Percentiles rank a stretch among this genome's conserved stretches.
These are phyloP conservation scores for Lepeophtheirus nordmannii DNA, from an alignment of 2,888 invertebrate species.

Conservation along the genomic window DNA sequence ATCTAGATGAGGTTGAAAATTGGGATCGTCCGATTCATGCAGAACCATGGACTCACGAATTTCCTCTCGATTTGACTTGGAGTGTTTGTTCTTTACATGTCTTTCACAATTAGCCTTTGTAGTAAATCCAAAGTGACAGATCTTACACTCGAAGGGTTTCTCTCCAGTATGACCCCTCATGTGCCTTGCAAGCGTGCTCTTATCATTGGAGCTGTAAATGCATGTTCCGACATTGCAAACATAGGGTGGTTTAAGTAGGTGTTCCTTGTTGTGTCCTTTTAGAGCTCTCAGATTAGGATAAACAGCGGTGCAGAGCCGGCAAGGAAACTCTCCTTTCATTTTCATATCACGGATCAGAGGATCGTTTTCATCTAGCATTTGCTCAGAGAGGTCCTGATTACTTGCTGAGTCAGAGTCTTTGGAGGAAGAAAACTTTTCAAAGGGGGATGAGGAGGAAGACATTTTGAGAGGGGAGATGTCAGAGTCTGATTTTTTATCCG, in stretches of 20 bases:
- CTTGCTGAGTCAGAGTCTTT: slow-evolving; percentile 7
- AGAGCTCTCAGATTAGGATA: slow-evolving; percentile 75
- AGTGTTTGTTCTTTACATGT: slow-evolving; percentile 77
- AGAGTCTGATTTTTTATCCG: slow-evolving; percentile 5
- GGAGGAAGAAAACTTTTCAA: slow-evolving; percentile 8
- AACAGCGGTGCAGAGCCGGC: slow-evolving; percentile 67
- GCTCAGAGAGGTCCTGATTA: slow-evolving; percentile 3
- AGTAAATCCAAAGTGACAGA: slow-evolving; percentile 89
- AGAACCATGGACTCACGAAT: slow-evolving; percentile 65
- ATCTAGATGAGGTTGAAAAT: no score
- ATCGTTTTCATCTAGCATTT: slow-evolving; percentile 11
- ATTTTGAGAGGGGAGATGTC: background rate
- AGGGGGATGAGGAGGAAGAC: slow-evolving; percentile 7
- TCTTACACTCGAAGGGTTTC: slow-evolving; percentile 77
- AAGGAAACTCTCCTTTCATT: slow-evolving; percentile 71
- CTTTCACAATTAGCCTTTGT: slow-evolving; percentile 94
- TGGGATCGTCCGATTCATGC: no score
- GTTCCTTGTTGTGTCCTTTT: slow-evolving; percentile 76
- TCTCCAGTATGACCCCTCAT: slow-evolving; percentile 89
- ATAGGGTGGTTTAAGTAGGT: slow-evolving; percentile 61
- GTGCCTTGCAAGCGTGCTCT: slow-evolving; percentile 75
- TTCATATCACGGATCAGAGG: slow-evolving; percentile 54
- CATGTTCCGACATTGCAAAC: slow-evolving; percentile 68
- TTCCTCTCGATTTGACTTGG: slow-evolving; percentile 67
- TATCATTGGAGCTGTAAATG: slow-evolving; percentile 70